Evolutionary conservation across 2,888 invertebrate genomes (phyloP), one percentile per base, ranked within the genome.

Genomic region (Maniola hyperantus): DNA sequence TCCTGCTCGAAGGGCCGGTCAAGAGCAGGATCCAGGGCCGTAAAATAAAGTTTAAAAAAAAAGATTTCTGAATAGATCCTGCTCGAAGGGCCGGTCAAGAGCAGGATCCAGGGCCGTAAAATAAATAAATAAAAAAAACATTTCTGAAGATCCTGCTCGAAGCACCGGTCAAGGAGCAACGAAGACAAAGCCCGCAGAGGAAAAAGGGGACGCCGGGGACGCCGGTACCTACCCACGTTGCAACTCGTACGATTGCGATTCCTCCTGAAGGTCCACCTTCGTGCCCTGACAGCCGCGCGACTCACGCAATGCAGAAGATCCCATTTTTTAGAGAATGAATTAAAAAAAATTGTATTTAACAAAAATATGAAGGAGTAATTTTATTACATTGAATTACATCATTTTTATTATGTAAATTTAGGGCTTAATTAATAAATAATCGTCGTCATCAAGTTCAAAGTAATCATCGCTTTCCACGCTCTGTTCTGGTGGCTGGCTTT

Each of bases 381-480:
- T 26, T 26, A 26, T 26, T 26, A n/a, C n/a, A n/a, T n/a, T n/a
- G n/a, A n/a, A n/a, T n/a, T n/a, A n/a, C n/a, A n/a, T n/a, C n/a
- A n/a, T n/a, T n/a, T n/a, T n/a, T n/a, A n/a, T n/a, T n/a, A n/a
- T n/a, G 26, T 26, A 2, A 26, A 26, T 26, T 26, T 26, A 26
- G 26, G 1, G 26, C 26, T 26, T 48, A 18, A 8, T 20, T 20
- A 4, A 33, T 15, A 39, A 55, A 55, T 39, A 39, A 15, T 55
- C 55, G 5, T 55, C 39, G 18, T 55, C 55, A 4, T 55, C 55
- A 18, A 36, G 15, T 8, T 55, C 5, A 11, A 55, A 55, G 39
- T 55, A 10, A 18, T 55, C 55, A 18, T 55, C 55, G 11, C 36
- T n/a, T 10, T 10, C 8, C 18, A 15, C 11, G 36, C 18, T 18